phyloP scores from a whole-genome alignment of 2,888 invertebrate species.

The Nycteola revayana region DNA sequence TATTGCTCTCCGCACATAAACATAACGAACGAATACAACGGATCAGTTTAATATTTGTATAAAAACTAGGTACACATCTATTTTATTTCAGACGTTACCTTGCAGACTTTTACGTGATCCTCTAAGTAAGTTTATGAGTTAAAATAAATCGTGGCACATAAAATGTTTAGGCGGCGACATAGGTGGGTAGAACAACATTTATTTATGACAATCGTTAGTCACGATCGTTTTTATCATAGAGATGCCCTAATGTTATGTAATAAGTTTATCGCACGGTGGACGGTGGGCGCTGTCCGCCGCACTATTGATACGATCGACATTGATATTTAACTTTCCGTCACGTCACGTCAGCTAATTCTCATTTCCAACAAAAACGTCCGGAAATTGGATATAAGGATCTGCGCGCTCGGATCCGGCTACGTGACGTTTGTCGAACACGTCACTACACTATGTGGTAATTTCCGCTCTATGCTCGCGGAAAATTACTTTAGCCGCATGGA shows the following conservation, averaged over 20 bases:
- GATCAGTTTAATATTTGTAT: conserved; percentile 16
- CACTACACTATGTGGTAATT: conserved; percentile 81
- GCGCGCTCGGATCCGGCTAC: conserved; percentile 76
- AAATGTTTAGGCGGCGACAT: conserved; percentile 31
- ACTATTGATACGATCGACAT: conserved; percentile 52
- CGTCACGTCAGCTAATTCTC: conserved; percentile 78
- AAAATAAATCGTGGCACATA: conserved; percentile 19
- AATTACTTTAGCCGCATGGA: conserved; percentile 80
- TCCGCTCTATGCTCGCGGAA: conserved; percentile 77
- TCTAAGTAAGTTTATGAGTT: conserved; percentile 27
- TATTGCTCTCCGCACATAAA: conserved; percentile 5
- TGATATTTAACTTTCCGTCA: conserved; percentile 73
- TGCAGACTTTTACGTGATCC: conserved; percentile 18
- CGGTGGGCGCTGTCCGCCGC: conserved; percentile 21
- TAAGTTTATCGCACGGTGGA: conserved; percentile 26
- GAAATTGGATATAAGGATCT: conserved; percentile 82
- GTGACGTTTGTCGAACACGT: conserved; percentile 82
- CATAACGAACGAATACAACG: conserved; percentile 8
- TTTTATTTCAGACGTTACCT: too few relatives aligned
- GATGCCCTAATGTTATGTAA: conserved; percentile 20
- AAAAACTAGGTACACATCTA: conserved; percentile 26
- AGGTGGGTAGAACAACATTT: conserved; percentile 24
- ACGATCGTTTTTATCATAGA: conserved; percentile 18
- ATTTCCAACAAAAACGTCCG: conserved; percentile 79
- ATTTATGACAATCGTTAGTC: conserved; percentile 29